Evolutionary conservation across 2,888 invertebrate genomes (phyloP).

Genomic region (Synanthedon formicaeformis): DNA sequence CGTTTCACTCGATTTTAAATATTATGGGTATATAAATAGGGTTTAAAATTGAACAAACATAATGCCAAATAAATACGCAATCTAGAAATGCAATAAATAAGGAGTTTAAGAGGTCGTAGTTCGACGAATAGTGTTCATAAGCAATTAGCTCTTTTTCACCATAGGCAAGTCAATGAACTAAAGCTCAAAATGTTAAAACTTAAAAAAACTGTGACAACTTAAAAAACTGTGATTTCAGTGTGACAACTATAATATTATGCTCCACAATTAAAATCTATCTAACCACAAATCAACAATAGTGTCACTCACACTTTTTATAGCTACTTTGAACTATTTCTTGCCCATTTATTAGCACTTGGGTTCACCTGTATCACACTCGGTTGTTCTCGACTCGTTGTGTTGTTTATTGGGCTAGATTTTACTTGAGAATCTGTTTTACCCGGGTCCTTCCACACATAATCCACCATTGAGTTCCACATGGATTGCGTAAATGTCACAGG

Average conservation of each 20-base stretch:
- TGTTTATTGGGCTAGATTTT: constrained; percentile 46
- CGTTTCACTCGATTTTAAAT: too few species aligned
- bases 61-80: too few species aligned
- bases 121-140: too few species aligned
- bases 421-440: constrained; percentile 39
- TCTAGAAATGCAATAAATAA: too few species aligned
- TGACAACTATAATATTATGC: background rate
- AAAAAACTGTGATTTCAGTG: too few species aligned
- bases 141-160: background rate
- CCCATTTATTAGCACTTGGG: constrained; percentile 35
- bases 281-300: background rate
- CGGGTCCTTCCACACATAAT: constrained; percentile 50
- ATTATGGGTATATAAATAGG: too few species aligned
- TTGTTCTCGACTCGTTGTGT: constrained; percentile 35
- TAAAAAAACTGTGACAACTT: background rate
- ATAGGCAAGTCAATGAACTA: background rate
- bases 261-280: too few species aligned
- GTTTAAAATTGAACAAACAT: too few species aligned
- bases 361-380: constrained; percentile 27
- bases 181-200: background rate
- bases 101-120: too few species aligned
- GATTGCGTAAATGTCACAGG: constrained; percentile 44
- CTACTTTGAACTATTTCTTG: constrained; percentile 49
- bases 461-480: constrained; percentile 47
- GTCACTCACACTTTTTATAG: constrained; percentile 18